Evolutionary conservation across 2,888 invertebrate genomes (phyloP), one percentile per base, ranked within the genome.

Genomic region (Omphaloscelis lunosa): DNA sequence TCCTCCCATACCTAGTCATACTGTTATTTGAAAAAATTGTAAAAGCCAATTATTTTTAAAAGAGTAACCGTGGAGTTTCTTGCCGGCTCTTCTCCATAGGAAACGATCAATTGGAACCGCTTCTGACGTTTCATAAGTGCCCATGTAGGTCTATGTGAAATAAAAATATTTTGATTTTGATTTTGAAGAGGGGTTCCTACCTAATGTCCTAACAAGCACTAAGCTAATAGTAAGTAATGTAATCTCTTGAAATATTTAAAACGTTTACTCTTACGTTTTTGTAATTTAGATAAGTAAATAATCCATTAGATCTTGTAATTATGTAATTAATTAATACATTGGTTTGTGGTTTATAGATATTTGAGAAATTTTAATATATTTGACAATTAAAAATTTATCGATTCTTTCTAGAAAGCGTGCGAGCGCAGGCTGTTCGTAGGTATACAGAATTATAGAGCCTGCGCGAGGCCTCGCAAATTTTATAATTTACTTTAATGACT

Each of bases 221-320:
- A 34, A 34, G 4, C 34, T 45, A 4, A n/a, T n/a, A n/a, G n/a
- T n/a, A n/a, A n/a, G 20, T n/a, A 12, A n/a, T n/a, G 15, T 45
- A 23, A 41, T 53, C 12, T 45, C n/a, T 45, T 17, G 12, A 62
- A 73, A 29, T 20, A 67, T n/a, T 39, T 11, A 17, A 56, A 56
- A 63, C 11, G 56, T 58, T 41, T 48, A 17, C n/a, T 72, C 5
- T 68, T 27, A 84, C 34, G 17, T 72, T 72, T 76, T 15, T 9
- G 34, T 67, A 29, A 72, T 83, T 79, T 59, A 80, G 81, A 75
- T 80, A 75, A 66, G 9, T 53, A 51, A 56, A 39, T 5, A 58
- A 48, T 48, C 29, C n/a, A n/a, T n/a, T n/a, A n/a, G n/a, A n/a
- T 68, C 53, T 63, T 29, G 8, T 27, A 23, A 79, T 70, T 41